Evolutionary conservation across 1,140 invertebrate species (phyloP).

Genomic region (Mycetomoellerius zeteki): DNA sequence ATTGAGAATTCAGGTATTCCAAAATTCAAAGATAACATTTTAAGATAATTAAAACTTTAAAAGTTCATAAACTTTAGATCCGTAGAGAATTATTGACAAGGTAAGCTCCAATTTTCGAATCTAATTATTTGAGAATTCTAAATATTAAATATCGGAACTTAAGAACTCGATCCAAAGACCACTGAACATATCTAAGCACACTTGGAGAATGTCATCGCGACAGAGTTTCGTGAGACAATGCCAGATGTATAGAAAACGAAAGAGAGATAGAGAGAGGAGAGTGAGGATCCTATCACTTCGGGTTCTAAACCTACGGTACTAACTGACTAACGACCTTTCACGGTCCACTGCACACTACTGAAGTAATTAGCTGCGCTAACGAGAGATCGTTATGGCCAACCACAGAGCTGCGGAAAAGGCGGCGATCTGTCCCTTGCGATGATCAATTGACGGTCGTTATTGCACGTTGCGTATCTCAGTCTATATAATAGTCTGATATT

Average conservation of each 20-base stretch:
- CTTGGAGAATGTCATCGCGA: constrained; percentile 5
- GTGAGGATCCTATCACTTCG: constrained; percentile 36
- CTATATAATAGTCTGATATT: constrained; percentile 10
- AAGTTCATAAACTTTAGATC: not conserved
- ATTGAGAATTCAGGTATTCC: not conserved
- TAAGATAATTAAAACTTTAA: not conserved
- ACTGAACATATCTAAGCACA: not conserved
- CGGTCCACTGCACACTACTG: constrained; percentile 65
- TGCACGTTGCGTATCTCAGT: constrained; percentile 2
- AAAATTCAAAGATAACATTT: constrained; percentile 2
- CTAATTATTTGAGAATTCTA: not conserved
- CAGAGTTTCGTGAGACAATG: constrained; percentile 28
- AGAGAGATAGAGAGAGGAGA: constrained; percentile 1
- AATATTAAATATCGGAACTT: not conserved
- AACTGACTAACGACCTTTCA: constrained; percentile 75
- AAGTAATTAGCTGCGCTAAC: constrained; percentile 75
- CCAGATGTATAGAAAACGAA: constrained; percentile 17
- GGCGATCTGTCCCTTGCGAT: constrained; percentile 63
- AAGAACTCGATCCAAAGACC: not conserved
- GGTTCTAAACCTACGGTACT: constrained; percentile 66
- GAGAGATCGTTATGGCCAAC: constrained; percentile 73
- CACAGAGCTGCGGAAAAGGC: constrained; percentile 69
- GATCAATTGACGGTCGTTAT: constrained; percentile 43
- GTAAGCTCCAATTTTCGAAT: not conserved
- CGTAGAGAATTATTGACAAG: not conserved